Base-by-base conservation (phyloP, 1,140 invertebrate genomes). In the Hyles euphorbiae region DNA sequence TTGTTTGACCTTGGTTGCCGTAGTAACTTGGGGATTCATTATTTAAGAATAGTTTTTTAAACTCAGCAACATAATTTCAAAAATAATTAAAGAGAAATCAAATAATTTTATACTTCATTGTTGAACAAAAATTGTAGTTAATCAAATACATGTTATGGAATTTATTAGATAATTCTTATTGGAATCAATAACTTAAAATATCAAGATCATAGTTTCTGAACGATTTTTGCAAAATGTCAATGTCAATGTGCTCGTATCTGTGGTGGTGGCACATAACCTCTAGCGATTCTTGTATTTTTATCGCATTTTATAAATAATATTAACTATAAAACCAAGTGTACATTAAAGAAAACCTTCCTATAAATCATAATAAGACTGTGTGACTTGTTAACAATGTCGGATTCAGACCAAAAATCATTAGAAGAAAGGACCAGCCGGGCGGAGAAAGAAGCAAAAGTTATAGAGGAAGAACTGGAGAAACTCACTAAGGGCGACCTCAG, bases 381-480 rank as follows among this genome's bases (percentile, higher is more conserved):
- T 11, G 12, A 44, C 3, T 43, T 8, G 3, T 34, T 12, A 44
- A 71, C 53, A 60, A 87, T 81, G 77, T 68, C 81, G 3, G 73
- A 81, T 22, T 34, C 53, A 22, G 71, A 78, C 33, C 46, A 71
- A 53, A 76, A 69, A 54, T 52, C 61, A 5, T 51, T 89, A 10
- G 83, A 87, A 68, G 78, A 78, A 67, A 63, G 80, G 52, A 87
- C 81, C n/a, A 61, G 46, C 34, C 68, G 67, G 62, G 79, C 78
- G 4, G 92, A 92, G 71, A 78, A 82, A 61, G 90, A 91, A 70
- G 91, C 90, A 34, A 79, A 81, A 52, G 67, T 71, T 48, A 80
- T 93, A 43, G 89, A 90, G 68, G 76, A 88, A 46, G 88, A 92
- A 74, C 68, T 93, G n/a, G 76, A 90, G 43, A 78, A 76, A 54